Conservation (phyloP, 2,797 vertebrate species). For the Lagorchestes hirsutus region DNA sequence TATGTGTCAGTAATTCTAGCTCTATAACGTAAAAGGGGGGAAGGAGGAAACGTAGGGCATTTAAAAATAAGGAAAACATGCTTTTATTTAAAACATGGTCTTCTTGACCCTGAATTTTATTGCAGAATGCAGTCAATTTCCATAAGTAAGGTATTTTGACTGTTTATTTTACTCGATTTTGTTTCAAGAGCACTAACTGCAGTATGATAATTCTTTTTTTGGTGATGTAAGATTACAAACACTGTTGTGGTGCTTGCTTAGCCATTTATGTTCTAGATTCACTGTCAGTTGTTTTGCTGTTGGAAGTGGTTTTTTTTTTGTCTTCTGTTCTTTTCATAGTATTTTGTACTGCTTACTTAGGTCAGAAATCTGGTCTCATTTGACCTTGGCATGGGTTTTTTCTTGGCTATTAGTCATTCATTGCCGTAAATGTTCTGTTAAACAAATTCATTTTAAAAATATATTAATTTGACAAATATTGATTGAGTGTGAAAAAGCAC, state of each 20-base stretch:
- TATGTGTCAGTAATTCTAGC: conserved; percentile 78
- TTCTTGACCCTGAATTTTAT: conserved; percentile 69
- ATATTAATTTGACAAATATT: background rate
- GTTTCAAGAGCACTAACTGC: conserved; percentile 24
- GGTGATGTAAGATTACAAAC: conserved; percentile 31
- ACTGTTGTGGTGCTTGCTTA: conserved; percentile 31
- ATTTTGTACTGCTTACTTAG: conserved; percentile 20
- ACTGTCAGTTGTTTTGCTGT: background rate
- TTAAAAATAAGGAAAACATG: conserved; percentile 74
- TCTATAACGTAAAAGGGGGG: conserved; percentile 64
- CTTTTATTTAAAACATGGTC: conserved; percentile 77
- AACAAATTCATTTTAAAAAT: background rate
- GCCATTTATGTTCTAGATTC: conserved; percentile 29
- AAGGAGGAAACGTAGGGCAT: background rate
- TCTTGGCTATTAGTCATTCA: background rate
- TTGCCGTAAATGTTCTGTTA: background rate
- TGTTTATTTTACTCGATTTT: conserved; percentile 31
- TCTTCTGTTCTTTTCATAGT: conserved; percentile 2
- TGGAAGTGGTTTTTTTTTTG: background rate
- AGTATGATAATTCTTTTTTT: conserved; percentile 50
- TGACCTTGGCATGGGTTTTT: background rate
- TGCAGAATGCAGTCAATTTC: conserved; percentile 61
- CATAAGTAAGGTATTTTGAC: conserved; percentile 47
- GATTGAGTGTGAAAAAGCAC: background rate
- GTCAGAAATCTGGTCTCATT: background rate